A percentile compares a stretch with the other conserved stretches of the same genome.
Conservation (phyloP, 2,888 invertebrate genomes). For the Cantharis nigra region DNA sequence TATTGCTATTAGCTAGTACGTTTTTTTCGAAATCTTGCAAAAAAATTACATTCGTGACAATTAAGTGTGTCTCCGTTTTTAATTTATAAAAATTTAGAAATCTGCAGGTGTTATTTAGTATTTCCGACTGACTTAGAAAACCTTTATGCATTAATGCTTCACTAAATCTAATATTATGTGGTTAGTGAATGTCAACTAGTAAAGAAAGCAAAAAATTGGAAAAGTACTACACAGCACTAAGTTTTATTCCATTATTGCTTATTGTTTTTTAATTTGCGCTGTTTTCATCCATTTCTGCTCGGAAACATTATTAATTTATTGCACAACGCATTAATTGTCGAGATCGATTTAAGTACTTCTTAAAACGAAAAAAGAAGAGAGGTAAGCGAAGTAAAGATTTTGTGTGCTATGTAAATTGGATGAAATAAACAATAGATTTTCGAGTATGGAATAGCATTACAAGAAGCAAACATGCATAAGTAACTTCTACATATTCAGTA, state of each 20-base stretch:
- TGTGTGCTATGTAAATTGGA: neutral
- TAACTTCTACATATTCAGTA: conserved; percentile 49
- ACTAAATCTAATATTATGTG: conserved; percentile 24
- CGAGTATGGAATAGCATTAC: conserved; percentile 10
- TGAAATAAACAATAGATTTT: conserved; percentile 22
- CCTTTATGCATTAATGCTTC: conserved; percentile 33
- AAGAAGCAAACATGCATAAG: conserved; percentile 27
- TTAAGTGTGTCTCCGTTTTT: conserved; percentile 16
- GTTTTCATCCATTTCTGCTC: neutral
- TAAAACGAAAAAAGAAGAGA: neutral
- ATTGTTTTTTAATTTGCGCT: neutral
- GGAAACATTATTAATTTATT: neutral
- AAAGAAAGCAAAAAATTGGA: conserved; percentile 7
- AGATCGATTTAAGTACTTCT: neutral
- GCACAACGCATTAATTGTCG: neutral
- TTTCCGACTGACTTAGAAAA: conserved; percentile 28
- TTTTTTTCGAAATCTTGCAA: neutral
- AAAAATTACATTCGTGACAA: conserved; percentile 7
- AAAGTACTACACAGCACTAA: neutral
- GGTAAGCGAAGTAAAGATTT: neutral
- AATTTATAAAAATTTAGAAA: conserved; percentile 22
- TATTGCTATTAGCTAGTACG: neutral
- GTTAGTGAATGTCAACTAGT: conserved; percentile 29
- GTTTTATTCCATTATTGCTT: neutral
- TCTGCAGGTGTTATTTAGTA: conserved; percentile 23